Percentiles rank a stretch among this genome's conserved stretches.
Evolutionary conservation across 2,113 vertebrate genomes (phyloP).

Genomic region (Tricholaema leucomelas): DNA sequence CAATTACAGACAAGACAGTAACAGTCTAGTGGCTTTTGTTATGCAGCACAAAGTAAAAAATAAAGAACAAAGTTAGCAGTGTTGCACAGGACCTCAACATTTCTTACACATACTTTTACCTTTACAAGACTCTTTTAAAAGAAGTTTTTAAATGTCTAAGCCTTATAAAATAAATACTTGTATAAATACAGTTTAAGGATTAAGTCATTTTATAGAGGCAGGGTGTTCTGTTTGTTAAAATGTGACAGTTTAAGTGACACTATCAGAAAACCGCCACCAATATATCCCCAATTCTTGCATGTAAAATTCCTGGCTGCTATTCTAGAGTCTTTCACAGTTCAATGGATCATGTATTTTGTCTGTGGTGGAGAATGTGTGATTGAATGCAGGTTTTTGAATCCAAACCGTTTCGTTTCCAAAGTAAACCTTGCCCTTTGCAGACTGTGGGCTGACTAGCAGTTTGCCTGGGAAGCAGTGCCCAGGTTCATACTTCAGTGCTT

Average conservation of each 20-base stretch:
- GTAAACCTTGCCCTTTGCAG: constrained; percentile 45
- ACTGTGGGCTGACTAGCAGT: not conserved
- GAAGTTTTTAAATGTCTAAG: constrained; percentile 76
- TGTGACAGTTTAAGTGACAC: constrained; percentile 66
- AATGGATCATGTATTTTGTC: constrained; percentile 70
- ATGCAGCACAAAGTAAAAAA: constrained; percentile 76
- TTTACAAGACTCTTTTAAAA: constrained; percentile 67
- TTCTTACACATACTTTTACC: constrained; percentile 70
- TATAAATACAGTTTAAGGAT: constrained; percentile 72
- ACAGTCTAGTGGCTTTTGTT: constrained; percentile 79
- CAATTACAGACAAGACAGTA: constrained; percentile 77
- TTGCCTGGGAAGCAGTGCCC: constrained; percentile 43
- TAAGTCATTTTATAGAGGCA: constrained; percentile 69
- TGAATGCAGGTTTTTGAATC: constrained; percentile 40
- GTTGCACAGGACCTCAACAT: constrained; percentile 73
- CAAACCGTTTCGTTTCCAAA: constrained; percentile 58
- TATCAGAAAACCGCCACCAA: constrained; percentile 69
- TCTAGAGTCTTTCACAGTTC: constrained; percentile 69
- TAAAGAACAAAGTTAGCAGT: constrained; percentile 63
- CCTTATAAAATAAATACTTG: constrained; percentile 77
- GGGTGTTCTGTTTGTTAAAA: constrained; percentile 62
- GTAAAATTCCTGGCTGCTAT: constrained; percentile 69
- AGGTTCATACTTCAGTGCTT: constrained; percentile 39
- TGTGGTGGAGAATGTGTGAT: constrained; percentile 63
- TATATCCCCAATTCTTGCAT: constrained; percentile 70